A percentile compares a stretch with the other conserved stretches of the same genome.
phyloP scores from a whole-genome alignment of 2,113 vertebrate genomes.

The Perca flavescens region DNA sequence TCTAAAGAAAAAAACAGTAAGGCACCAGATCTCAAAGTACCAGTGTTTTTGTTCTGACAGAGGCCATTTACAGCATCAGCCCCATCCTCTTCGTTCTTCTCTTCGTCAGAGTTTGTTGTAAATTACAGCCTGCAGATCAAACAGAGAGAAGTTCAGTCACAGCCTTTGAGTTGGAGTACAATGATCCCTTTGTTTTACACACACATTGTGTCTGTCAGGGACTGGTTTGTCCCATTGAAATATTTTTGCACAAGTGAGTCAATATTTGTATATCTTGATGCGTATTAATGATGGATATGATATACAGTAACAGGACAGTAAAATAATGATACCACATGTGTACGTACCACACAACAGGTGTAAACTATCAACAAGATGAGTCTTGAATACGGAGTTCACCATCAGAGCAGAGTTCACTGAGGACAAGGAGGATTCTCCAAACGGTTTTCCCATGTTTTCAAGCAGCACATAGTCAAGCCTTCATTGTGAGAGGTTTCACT shows the following conservation, averaged over 20 bases:
- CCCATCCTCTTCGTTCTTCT: slow-evolving; percentile 63
- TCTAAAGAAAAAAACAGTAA: slow-evolving; percentile 44
- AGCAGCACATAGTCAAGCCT: not conserved
- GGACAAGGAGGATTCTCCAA: slow-evolving; percentile 28
- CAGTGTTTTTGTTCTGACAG: slow-evolving; percentile 71
- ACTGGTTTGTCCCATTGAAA: slow-evolving; percentile 23
- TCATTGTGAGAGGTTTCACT: slow-evolving; percentile 15
- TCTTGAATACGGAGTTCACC: slow-evolving; percentile 17
- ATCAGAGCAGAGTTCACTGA: slow-evolving; percentile 29
- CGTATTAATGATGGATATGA: slow-evolving; percentile 30
- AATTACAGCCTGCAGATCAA: slow-evolving; percentile 83
- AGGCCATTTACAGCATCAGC: slow-evolving; percentile 74
- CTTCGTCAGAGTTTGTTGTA: slow-evolving; percentile 56
- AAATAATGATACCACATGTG: not conserved
- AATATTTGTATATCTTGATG: slow-evolving; percentile 41
- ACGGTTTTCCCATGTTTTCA: slow-evolving; percentile 18
- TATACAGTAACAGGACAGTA: slow-evolving; percentile 1
- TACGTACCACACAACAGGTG: not conserved
- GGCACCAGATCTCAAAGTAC: slow-evolving; percentile 73
- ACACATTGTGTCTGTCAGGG: slow-evolving; percentile 53
- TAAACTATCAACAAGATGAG: not conserved
- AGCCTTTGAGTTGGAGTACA: slow-evolving; percentile 63
- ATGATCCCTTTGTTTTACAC: slow-evolving; percentile 67
- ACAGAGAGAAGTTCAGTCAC: slow-evolving; percentile 74
- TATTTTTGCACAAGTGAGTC: slow-evolving; percentile 41